These are phyloP conservation scores for Hetaerina americana DNA, from an alignment of 1,140 invertebrate species.

Conservation along the genomic window DNA sequence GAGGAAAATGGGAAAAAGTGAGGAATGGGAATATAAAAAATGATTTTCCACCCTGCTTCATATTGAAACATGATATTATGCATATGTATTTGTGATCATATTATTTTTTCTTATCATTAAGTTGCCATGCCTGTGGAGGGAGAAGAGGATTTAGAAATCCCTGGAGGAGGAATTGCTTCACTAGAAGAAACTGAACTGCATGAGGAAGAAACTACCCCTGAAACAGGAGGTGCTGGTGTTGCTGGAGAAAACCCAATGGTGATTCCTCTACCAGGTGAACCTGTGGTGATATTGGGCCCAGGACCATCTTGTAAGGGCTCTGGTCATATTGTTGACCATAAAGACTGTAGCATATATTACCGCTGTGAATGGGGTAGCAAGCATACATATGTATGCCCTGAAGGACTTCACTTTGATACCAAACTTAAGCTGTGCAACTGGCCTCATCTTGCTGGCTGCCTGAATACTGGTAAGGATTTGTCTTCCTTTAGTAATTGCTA, in stretches of 20 bases:
- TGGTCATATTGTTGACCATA: constrained; percentile 36
- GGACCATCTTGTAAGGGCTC: constrained; percentile 14
- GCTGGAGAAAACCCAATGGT: neutral
- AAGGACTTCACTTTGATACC: constrained; percentile 41
- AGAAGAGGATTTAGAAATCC: no score
- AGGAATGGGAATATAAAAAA: no score
- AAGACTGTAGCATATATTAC: constrained; percentile 51
- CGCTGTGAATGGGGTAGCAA: constrained; percentile 35
- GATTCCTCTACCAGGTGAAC: neutral
- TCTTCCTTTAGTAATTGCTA: no score
- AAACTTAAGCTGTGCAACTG: constrained; percentile 27
- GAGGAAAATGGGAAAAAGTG: no score
- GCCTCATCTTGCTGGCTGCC: constrained; percentile 17
- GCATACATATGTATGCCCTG: constrained; percentile 27
- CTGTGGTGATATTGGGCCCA: constrained; percentile 5
- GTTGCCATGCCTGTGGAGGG: no score
- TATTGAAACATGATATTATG: no score
- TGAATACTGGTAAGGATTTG: neutral
- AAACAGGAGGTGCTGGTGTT: neutral
- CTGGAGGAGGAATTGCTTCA: no score
- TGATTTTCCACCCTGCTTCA: no score
- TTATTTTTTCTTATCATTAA: no score
- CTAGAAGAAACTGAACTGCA: no score
- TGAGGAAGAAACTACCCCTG: no score
- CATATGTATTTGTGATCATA: no score